Evolutionary conservation across 2,113 vertebrate genomes (phyloP).

Genomic region (Theristicus caerulescens): DNA sequence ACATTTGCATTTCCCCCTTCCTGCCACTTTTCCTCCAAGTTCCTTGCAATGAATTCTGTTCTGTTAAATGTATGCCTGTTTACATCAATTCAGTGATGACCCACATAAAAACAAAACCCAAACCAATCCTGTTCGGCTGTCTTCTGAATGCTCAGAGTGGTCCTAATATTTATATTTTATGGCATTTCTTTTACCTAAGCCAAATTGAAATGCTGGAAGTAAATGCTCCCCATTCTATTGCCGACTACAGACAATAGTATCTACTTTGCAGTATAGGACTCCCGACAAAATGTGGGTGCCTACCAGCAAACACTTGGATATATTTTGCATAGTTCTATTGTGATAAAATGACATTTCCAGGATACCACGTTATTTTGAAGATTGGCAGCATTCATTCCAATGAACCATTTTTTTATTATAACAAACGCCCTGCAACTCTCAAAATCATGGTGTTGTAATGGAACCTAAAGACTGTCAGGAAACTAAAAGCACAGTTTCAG

Average conservation of each 20-base stretch:
- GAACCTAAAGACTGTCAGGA: background rate
- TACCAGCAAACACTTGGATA: background rate
- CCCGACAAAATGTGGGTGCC: background rate
- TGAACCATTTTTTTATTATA: background rate
- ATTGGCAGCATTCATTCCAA: background rate
- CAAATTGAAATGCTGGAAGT: background rate
- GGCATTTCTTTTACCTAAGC: background rate
- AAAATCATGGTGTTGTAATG: background rate
- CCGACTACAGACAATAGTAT: background rate
- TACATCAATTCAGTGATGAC: background rate
- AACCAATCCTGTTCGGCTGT: background rate
- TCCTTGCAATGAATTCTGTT: background rate
- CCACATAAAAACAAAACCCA: background rate
- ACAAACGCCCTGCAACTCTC: background rate
- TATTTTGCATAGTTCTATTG: background rate
- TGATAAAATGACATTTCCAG: background rate
- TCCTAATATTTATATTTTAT: background rate
- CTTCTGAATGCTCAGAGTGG: background rate
- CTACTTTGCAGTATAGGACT: background rate
- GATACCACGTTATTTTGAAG: background rate
- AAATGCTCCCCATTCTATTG: fast-evolving
- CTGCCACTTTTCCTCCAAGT: background rate
- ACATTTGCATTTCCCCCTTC: background rate
- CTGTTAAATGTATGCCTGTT: background rate
- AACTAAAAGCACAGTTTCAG: background rate